Evolutionary conservation across 2,113 vertebrate genomes (phyloP).

Genomic region (Crotalus horridus): DNA sequence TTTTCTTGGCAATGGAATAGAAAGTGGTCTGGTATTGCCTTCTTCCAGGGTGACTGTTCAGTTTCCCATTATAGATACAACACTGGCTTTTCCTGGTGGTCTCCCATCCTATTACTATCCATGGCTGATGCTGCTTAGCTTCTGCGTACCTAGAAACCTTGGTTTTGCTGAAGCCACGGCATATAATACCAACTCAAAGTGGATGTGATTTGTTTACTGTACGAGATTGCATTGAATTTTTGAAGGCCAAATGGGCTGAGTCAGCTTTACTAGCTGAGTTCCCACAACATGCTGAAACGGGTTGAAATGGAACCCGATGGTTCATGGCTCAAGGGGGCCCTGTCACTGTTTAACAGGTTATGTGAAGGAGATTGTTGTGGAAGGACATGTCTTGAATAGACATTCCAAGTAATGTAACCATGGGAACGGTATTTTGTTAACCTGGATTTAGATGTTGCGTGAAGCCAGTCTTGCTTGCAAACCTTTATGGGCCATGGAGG

Average conservation of each 20-base stretch:
- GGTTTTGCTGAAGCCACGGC: too few species aligned
- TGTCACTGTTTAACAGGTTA: neutral
- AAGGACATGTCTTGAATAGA: neutral
- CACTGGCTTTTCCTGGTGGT: neutral
- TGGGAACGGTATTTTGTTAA: neutral
- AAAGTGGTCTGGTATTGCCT: neutral
- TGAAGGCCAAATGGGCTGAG: neutral
- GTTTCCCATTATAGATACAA: neutral
- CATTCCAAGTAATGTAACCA: neutral
- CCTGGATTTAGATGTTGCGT: neutral
- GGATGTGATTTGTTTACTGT: neutral
- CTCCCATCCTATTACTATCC: neutral
- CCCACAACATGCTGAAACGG: neutral
- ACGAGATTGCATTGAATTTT: too few species aligned
- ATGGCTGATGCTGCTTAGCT: neutral
- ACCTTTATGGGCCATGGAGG: neutral
- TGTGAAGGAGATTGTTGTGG: neutral
- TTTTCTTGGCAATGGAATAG: neutral
- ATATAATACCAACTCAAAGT: neutral
- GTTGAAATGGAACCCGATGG: neutral
- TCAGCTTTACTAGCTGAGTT: neutral
- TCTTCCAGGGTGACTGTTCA: neutral
- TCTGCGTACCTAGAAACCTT: neutral
- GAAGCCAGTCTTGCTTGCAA: neutral
- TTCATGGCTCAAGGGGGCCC: neutral